These are phyloP conservation scores for Eospalax fontanierii DNA, from an alignment of 2,797 vertebrate species.

Conservation along the genomic window DNA sequence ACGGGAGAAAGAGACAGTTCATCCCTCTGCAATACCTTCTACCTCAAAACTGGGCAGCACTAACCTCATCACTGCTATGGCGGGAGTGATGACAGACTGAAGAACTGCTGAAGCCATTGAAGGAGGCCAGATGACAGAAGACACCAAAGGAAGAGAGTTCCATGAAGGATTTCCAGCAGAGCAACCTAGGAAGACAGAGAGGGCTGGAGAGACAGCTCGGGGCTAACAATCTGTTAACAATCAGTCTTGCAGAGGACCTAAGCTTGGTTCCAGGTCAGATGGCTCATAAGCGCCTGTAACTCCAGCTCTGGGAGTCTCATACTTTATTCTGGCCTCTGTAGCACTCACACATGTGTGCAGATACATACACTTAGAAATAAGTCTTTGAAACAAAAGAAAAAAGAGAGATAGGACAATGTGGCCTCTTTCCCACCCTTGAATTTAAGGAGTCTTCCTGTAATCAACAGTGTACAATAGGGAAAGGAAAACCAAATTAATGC, in stretches of 20 bases:
- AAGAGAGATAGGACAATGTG: neutral
- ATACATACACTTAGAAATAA: neutral
- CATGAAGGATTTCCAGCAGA: neutral
- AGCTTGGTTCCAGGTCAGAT: neutral
- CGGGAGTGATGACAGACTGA: neutral
- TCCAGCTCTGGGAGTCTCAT: neutral
- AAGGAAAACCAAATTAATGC: neutral
- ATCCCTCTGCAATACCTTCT: neutral
- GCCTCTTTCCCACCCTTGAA: neutral
- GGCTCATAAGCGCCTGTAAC: neutral
- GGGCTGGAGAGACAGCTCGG: neutral
- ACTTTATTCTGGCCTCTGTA: neutral
- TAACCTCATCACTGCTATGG: neutral
- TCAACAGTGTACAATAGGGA: neutral
- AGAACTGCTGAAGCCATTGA: neutral
- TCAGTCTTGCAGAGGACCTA: neutral
- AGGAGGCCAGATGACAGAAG: neutral
- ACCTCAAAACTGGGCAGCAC: neutral
- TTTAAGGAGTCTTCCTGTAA: conserved; percentile 6
- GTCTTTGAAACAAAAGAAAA: neutral
- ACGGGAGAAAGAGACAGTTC: neutral
- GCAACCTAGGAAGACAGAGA: neutral
- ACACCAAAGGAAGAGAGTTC: neutral
- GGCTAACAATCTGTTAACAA: neutral
- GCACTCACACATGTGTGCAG: no score